phyloP scores from a whole-genome alignment of 2,797 vertebrate species.

The Centroberyx gerrardi region DNA sequence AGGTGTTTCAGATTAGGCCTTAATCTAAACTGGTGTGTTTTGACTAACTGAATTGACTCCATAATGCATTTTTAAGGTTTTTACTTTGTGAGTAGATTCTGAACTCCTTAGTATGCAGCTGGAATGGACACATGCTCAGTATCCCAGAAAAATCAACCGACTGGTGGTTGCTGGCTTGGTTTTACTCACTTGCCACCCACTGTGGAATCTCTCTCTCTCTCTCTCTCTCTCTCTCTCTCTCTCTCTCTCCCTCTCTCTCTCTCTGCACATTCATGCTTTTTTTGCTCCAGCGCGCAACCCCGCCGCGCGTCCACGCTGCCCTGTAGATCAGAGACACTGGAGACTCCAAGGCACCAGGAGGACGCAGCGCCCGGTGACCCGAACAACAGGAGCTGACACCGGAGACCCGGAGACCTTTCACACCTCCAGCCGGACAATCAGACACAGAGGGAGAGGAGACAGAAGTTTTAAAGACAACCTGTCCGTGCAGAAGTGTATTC shows the following conservation, averaged over 20 bases:
- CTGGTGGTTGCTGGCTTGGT: not conserved
- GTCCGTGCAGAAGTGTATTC: not conserved
- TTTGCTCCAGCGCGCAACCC: slow-evolving; percentile 21
- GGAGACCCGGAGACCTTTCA: not conserved
- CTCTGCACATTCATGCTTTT: slow-evolving; percentile 4
- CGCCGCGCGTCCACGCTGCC: slow-evolving; percentile 47
- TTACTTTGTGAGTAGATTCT: too few relatives aligned
- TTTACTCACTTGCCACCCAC: not conserved
- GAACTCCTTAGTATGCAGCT: too few relatives aligned
- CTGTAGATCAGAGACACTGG: not conserved
- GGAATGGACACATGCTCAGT: too few relatives aligned
- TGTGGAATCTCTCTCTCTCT: not conserved
- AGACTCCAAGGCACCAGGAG: slow-evolving; percentile 48
- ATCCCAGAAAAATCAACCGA: too few relatives aligned
- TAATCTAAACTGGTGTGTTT: too few relatives aligned
- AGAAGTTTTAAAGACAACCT: not conserved
- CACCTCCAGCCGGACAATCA: slow-evolving; percentile 28
- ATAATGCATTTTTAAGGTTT: too few relatives aligned
- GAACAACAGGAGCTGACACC: not conserved
- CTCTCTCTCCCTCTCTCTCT: too few relatives aligned
- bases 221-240: too few relatives aligned
- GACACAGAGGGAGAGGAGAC: not conserved
- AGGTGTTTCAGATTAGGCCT: too few relatives aligned
- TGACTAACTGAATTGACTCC: too few relatives aligned
- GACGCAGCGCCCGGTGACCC: slow-evolving; percentile 22